Conservation (phyloP, 2,797 vertebrate species). For the Chaetophractus vellerosus region DNA sequence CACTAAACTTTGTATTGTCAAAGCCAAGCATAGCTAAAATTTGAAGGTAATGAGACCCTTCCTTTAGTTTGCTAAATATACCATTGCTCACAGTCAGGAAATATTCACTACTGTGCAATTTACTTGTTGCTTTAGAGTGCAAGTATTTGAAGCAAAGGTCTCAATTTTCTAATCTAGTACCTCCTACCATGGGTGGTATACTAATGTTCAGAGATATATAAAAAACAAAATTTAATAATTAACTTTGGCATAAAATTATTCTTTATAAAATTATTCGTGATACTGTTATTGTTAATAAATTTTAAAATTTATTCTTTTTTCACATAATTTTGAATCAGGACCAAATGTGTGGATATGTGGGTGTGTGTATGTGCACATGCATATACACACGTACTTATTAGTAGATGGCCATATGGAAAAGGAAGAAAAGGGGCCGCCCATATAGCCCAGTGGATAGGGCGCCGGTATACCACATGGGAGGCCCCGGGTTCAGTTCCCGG, state of each 20-base stretch:
- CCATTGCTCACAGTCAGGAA: neutral
- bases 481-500: too few species aligned
- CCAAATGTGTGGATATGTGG: neutral
- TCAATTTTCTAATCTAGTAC: neutral
- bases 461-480: too few species aligned
- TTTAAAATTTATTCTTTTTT: neutral
- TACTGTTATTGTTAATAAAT: neutral
- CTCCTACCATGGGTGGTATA: neutral
- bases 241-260: neutral
- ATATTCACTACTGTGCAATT: neutral
- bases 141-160: neutral
- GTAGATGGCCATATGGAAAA: neutral
- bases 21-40: neutral
- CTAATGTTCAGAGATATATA: neutral
- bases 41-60: neutral
- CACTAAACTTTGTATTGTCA: neutral
- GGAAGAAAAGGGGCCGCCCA: too few species aligned
- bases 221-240: neutral
- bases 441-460: too few species aligned
- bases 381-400: too few species aligned
- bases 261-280: too few species aligned
- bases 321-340: neutral
- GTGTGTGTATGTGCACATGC: neutral
- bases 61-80: neutral
- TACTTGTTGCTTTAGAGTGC: neutral